Evolutionary conservation across 2,797 vertebrate genomes (phyloP).

Genomic region (Tenualosa thibaudeaui): DNA sequence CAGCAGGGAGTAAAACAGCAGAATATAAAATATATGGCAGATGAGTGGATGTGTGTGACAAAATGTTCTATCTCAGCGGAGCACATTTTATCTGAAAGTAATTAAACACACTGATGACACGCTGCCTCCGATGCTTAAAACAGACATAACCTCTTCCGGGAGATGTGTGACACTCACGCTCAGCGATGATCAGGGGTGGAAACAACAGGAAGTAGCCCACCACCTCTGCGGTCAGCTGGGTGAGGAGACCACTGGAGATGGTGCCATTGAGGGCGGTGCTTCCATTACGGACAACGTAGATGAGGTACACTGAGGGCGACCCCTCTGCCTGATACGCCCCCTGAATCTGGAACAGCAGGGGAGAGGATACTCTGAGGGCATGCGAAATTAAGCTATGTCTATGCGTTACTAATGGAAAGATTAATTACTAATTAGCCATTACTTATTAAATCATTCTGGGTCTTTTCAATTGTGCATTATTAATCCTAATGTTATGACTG

Average conservation of each 20-base stretch:
- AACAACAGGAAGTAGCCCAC: slow-evolving; percentile 97
- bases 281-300: slow-evolving; percentile 91
- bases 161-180: slow-evolving; percentile 80
- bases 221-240: slow-evolving; percentile 92
- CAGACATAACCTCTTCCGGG: background rate
- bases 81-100: background rate
- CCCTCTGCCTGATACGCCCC: slow-evolving; percentile 80
- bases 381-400: background rate
- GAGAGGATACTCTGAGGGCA: background rate
- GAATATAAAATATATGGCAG: background rate
- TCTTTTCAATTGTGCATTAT: background rate
- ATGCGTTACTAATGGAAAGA: background rate
- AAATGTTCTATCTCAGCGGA: background rate
- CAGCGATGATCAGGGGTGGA: slow-evolving; percentile 91
- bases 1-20: background rate
- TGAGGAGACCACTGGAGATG: slow-evolving; percentile 87
- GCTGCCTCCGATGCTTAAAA: background rate
- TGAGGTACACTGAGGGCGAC: slow-evolving; percentile 86
- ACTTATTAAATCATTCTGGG: background rate
- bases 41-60: background rate
- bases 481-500: background rate
- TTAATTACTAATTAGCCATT: slow-evolving; percentile 9
- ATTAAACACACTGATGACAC: background rate
- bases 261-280: slow-evolving; percentile 87
- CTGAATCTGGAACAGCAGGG: slow-evolving; percentile 72